Conservation (phyloP, 2,888 invertebrate genomes). For the Cataglyphis altisquamis region DNA sequence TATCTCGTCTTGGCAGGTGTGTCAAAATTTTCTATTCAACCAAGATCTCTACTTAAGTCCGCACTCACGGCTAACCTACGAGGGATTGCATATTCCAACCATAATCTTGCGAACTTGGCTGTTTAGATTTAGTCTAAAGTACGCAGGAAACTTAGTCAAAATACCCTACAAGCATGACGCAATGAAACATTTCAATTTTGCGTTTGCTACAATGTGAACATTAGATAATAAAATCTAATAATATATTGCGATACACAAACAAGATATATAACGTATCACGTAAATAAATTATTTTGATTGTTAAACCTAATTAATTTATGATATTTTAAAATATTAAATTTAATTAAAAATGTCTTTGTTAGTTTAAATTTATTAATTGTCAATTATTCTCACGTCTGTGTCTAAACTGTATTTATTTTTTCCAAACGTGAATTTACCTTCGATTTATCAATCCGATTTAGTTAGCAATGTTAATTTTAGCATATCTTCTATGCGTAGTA, state of each 20-base stretch:
- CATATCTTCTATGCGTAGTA: background rate
- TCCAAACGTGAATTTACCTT: background rate
- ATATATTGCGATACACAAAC: background rate
- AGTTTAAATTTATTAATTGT: background rate
- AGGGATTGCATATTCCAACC: slow-evolving; percentile 42
- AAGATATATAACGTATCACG: background rate
- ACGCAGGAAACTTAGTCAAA: slow-evolving; percentile 58
- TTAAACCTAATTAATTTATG: background rate
- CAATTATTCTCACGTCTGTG: background rate
- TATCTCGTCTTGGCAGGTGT: slow-evolving; percentile 44
- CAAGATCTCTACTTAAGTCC: slow-evolving; percentile 30
- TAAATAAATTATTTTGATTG: background rate
- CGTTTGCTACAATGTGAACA: slow-evolving; percentile 19
- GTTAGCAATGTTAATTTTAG: background rate
- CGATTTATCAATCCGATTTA: slow-evolving; percentile 32
- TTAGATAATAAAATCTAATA: slow-evolving; percentile 23
- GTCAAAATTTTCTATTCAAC: slow-evolving; percentile 56
- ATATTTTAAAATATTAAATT: background rate
- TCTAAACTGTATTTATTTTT: background rate
- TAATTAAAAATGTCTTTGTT: background rate
- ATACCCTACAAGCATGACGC: slow-evolving; percentile 30
- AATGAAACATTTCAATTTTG: slow-evolving; percentile 57
- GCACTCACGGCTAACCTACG: slow-evolving; percentile 35
- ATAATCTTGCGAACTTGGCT: slow-evolving; percentile 61
- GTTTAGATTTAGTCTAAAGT: slow-evolving; percentile 60